Evolutionary conservation across 2,113 vertebrate species (phyloP).

Genomic region (Cyphomyrus discorhynchus): DNA sequence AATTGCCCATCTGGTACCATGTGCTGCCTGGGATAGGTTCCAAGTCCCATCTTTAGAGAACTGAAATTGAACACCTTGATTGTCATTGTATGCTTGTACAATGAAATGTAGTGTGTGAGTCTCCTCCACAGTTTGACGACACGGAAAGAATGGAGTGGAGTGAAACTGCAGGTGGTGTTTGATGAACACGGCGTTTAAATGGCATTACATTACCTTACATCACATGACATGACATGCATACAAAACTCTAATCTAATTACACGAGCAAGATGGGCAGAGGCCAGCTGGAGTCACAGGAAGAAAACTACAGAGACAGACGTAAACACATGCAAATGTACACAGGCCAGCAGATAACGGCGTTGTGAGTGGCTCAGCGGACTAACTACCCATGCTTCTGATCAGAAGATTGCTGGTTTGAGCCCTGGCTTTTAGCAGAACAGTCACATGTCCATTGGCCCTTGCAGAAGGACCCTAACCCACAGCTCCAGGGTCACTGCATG

Average conservation of each 20-base stretch:
- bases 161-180: not conserved
- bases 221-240: not conserved
- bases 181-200: not conserved
- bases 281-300: not conserved
- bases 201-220: not conserved
- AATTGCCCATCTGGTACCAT: not conserved
- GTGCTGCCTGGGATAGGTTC: not conserved
- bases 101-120: not conserved
- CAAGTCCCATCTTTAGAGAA: not conserved
- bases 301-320: not conserved
- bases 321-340: not conserved
- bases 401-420: not conserved
- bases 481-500: not conserved
- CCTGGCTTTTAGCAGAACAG: not conserved
- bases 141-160: not conserved
- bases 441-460: not conserved
- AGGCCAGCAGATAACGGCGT: not conserved
- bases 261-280: not conserved
- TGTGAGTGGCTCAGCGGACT: not conserved
- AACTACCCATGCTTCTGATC: not conserved
- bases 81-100: not conserved
- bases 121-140: not conserved
- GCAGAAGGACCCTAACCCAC: not conserved
- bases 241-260: slow-evolving; percentile 16
- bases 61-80: not conserved